Evolutionary conservation across 2,797 vertebrate genomes (phyloP).

Genomic region (Falco columbarius): DNA sequence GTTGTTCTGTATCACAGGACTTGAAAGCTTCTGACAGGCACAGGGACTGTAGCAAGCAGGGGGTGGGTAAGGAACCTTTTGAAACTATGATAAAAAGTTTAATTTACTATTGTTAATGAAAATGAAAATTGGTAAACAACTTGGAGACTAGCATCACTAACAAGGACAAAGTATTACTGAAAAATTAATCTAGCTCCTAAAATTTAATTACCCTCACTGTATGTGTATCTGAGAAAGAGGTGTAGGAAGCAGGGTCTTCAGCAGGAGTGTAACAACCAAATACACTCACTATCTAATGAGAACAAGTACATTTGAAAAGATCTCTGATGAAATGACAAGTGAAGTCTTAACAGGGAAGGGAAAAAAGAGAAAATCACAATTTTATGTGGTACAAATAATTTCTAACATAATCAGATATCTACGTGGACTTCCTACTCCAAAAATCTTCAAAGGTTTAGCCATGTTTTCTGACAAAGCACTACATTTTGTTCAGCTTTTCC

Average conservation of each 20-base stretch:
- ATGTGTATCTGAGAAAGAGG: neutral
- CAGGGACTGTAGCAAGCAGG: neutral
- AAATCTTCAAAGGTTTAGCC: neutral
- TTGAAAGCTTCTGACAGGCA: neutral
- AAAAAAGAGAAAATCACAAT: neutral
- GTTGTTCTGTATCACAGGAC: neutral
- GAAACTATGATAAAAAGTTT: neutral
- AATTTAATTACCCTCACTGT: neutral
- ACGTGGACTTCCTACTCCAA: neutral
- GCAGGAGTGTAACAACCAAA: neutral
- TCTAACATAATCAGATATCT: neutral
- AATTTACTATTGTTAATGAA: neutral
- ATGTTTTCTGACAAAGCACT: neutral
- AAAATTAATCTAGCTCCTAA: neutral
- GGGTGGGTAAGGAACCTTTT: neutral
- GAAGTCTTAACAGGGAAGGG: neutral
- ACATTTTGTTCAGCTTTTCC: neutral
- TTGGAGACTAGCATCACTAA: neutral
- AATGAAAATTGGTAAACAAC: neutral
- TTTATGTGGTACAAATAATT: neutral
- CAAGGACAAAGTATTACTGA: neutral
- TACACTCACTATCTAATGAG: neutral
- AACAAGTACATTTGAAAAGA: neutral
- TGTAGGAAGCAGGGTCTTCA: neutral
- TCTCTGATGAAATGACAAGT: neutral